Conservation (phyloP, 2,888 invertebrate species). For the Mesorhabditis belari region DNA sequence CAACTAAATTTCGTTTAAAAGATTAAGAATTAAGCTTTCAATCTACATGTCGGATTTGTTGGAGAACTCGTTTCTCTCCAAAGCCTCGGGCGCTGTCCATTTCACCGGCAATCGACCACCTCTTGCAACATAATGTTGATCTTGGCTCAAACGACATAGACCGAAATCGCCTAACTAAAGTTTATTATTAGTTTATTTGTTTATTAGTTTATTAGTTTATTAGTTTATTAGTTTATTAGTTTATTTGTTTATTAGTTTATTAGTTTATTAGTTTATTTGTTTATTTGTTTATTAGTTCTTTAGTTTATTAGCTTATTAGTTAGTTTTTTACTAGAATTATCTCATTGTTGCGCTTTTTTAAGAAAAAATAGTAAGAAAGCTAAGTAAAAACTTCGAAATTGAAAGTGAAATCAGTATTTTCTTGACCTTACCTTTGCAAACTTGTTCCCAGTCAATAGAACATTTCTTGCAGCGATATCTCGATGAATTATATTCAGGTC, state of each 20-base stretch:
- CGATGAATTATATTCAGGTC: background rate
- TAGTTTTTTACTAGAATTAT: no score
- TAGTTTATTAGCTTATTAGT: no score
- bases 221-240: no score
- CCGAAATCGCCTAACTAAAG: no score
- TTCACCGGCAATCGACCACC: background rate
- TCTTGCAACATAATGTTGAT: background rate
- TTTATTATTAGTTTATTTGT: no score
- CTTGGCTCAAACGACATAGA: background rate
- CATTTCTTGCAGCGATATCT: background rate
- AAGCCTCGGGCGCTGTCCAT: background rate
- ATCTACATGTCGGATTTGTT: background rate
- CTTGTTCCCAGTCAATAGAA: background rate
- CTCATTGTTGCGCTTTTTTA: no score
- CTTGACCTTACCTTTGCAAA: background rate
- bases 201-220: no score
- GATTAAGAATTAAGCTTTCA: background rate
- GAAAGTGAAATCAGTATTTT: background rate
- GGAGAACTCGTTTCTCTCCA: background rate
- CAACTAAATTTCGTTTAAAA: background rate
- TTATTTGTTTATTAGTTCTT: no score
- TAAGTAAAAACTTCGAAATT: background rate
- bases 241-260: no score
- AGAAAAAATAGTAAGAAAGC: background rate
- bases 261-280: no score